phyloP scores from a whole-genome alignment of 2,797 vertebrate genomes.

The Epinephelus coioides region DNA sequence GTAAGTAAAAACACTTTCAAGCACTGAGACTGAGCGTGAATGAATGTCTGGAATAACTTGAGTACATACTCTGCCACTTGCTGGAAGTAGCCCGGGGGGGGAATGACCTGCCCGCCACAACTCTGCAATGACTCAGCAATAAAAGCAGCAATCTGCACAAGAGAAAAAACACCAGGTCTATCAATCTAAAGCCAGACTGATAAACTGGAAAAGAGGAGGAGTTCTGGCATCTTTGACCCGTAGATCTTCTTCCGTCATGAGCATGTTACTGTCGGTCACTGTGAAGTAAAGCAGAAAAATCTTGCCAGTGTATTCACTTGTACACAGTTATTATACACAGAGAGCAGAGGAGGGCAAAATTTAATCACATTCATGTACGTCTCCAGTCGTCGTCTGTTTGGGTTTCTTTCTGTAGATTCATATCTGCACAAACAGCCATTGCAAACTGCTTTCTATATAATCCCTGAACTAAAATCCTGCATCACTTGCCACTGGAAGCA shows the following conservation, averaged over 20 bases:
- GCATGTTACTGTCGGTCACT: constrained; percentile 12
- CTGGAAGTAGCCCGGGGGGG: constrained; percentile 96
- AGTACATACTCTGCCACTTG: constrained; percentile 96
- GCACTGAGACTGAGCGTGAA: neutral
- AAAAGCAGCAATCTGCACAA: constrained; percentile 96
- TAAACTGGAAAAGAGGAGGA: constrained; percentile 15
- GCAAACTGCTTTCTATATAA: constrained; percentile 10
- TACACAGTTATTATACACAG: neutral
- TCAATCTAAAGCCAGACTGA: constrained; percentile 6
- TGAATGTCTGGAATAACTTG: constrained; percentile 9
- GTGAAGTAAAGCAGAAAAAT: neutral
- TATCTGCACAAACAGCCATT: constrained; percentile 28
- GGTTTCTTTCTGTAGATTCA: constrained; percentile 5
- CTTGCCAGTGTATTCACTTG: neutral
- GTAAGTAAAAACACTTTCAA: neutral
- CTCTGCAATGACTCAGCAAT: constrained; percentile 99
- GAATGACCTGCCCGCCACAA: constrained; percentile 98
- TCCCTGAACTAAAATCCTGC: constrained; percentile 14
- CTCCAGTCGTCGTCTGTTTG: constrained; percentile 4
- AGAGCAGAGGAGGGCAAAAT: neutral
- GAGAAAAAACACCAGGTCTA: constrained; percentile 75
- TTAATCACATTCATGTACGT: neutral
- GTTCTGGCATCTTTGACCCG: constrained; percentile 37
- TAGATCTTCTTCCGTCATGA: constrained; percentile 7
- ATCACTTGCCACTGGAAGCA: constrained; percentile 18